Conservation (phyloP, 2,113 vertebrate species). For the Eudyptes chrysolophus region DNA sequence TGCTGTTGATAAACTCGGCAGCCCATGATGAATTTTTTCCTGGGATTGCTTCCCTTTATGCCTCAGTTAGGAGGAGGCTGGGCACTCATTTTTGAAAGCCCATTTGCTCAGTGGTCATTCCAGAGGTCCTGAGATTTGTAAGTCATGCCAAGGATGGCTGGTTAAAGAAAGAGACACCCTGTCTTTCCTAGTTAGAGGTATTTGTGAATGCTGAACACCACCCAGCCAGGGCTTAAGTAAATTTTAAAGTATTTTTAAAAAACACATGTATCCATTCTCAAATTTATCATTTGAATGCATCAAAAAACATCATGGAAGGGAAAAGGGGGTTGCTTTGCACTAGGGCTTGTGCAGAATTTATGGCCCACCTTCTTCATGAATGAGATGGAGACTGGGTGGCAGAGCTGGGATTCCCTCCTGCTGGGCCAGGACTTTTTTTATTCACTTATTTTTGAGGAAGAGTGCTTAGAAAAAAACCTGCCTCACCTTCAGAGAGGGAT, state of each 20-base stretch:
- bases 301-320: background rate
- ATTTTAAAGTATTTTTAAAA: background rate
- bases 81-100: background rate
- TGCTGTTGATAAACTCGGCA: background rate
- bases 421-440: background rate
- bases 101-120: background rate
- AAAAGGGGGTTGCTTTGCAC: background rate
- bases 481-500: background rate
- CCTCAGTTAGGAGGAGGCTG: background rate
- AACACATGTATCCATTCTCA: background rate
- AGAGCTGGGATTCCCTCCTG: background rate
- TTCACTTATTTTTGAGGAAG: background rate
- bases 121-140: background rate
- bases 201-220: background rate
- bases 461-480: background rate
- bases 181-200: background rate
- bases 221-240: background rate
- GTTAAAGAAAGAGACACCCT: background rate
- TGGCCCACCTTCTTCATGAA: background rate
- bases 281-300: background rate
- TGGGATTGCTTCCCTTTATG: background rate
- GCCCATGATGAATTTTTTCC: background rate
- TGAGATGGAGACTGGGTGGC: background rate
- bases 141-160: background rate
- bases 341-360: background rate